Percentiles rank a stretch among this genome's conserved stretches.
These are phyloP conservation scores for Torymus tubicola DNA, from an alignment of 2,888 invertebrate species.

Conservation along the genomic window DNA sequence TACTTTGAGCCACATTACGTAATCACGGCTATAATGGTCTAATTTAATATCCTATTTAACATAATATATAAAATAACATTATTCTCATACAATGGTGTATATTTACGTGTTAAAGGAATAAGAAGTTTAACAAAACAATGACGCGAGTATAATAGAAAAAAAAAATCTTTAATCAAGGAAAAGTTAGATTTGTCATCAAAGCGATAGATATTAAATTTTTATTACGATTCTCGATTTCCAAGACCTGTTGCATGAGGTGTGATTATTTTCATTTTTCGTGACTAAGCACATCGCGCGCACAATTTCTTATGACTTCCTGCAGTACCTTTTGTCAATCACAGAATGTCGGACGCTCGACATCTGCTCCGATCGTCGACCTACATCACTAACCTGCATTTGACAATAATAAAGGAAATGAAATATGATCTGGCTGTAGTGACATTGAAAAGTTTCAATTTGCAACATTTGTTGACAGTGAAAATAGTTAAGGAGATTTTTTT, in stretches of 20 bases:
- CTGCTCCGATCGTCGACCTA: slow-evolving; percentile 41
- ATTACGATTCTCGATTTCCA: slow-evolving; percentile 1
- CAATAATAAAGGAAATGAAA: slow-evolving; percentile 4
- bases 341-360: slow-evolving; percentile 37
- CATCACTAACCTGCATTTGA: slow-evolving; percentile 31
- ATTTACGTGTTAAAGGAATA: neutral
- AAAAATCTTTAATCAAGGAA: neutral
- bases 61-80: slow-evolving; percentile 6
- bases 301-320: slow-evolving; percentile 28
- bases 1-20: slow-evolving; percentile 1
- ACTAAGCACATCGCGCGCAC: slow-evolving; percentile 27
- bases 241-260: neutral
- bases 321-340: slow-evolving; percentile 35
- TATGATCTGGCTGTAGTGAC: no score
- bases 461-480: no score
- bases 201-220: neutral
- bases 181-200: neutral
- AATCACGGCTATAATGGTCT: neutral
- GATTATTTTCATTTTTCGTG: slow-evolving; percentile 31
- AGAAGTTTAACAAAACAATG: no score
- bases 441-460: no score
- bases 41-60: slow-evolving; percentile 13
- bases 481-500: no score
- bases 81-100: neutral
- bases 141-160: neutral